These are phyloP conservation scores for Andrena hattorfiana DNA, from an alignment of 2,888 invertebrate species.

Conservation along the genomic window DNA sequence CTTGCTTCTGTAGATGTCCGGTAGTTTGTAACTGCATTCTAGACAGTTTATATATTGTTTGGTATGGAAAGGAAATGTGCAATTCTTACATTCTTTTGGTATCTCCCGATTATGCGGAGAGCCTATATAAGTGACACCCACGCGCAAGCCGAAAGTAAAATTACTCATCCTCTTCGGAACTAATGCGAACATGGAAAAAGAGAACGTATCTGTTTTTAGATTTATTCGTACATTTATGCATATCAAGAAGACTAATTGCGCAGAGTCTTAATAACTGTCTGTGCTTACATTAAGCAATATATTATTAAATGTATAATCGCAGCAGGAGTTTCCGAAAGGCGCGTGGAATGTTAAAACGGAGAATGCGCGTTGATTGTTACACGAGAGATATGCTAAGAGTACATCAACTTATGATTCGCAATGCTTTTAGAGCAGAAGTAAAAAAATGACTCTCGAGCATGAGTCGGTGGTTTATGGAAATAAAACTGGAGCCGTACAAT, in stretches of 20 bases:
- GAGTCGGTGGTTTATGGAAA: constrained; percentile 59
- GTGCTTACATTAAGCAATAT: constrained; percentile 4
- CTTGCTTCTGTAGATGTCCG: constrained; percentile 5
- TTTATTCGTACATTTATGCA: not conserved
- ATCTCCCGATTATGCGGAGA: not conserved
- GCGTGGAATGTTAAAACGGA: constrained; percentile 21
- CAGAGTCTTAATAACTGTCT: constrained; percentile 21
- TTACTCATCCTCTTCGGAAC: not conserved
- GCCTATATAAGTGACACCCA: not conserved
- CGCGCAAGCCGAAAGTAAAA: not conserved
- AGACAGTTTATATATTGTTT: constrained; percentile 17
- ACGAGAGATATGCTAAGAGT: constrained; percentile 34
- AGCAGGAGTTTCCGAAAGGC: not conserved
- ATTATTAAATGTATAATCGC: constrained; percentile 17
- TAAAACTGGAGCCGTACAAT: constrained; percentile 65
- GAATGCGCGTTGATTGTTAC: constrained; percentile 37
- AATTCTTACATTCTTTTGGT: not conserved
- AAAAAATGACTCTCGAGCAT: constrained; percentile 30
- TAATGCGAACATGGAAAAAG: not conserved
- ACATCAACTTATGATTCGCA: constrained; percentile 24
- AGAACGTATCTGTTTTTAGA: not conserved
- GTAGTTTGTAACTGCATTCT: constrained; percentile 8
- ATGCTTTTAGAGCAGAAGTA: constrained; percentile 40
- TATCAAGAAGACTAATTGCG: constrained; percentile 6
- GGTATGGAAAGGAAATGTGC: not conserved